Evolutionary conservation across 2,113 vertebrate genomes (phyloP).

Genomic region (Cebus imitator): DNA sequence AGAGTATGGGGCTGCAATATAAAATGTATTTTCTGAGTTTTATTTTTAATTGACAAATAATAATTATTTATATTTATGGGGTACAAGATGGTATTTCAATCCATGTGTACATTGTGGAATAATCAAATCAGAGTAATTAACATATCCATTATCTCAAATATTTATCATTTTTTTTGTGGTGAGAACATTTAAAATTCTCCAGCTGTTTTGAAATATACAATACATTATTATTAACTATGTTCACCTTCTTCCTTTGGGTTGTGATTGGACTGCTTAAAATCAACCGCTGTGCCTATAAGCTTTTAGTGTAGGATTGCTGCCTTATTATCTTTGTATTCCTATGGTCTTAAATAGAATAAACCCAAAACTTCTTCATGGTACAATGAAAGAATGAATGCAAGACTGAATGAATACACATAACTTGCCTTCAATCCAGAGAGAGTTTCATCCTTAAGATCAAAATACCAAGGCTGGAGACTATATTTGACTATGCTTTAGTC

Average conservation of each 20-base stretch:
- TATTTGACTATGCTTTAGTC: background rate
- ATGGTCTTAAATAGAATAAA: background rate
- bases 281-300: background rate
- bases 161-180: background rate
- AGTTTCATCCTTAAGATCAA: background rate
- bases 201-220: background rate
- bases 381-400: background rate
- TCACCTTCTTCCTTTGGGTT: background rate
- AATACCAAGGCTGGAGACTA: background rate
- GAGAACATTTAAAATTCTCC: background rate
- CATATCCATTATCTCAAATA: background rate
- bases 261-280: background rate
- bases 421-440: background rate
- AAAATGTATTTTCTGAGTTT: background rate
- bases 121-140: background rate
- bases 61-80: background rate
- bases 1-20: fast-evolving
- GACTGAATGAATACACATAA: background rate
- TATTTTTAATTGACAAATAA: background rate
- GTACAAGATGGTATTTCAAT: background rate
- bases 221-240: background rate
- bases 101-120: background rate
- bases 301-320: background rate
- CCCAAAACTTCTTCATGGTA: background rate
- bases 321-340: background rate